Evolutionary conservation across 2,797 vertebrate genomes (phyloP).

Genomic region (Sus cebifrons): DNA sequence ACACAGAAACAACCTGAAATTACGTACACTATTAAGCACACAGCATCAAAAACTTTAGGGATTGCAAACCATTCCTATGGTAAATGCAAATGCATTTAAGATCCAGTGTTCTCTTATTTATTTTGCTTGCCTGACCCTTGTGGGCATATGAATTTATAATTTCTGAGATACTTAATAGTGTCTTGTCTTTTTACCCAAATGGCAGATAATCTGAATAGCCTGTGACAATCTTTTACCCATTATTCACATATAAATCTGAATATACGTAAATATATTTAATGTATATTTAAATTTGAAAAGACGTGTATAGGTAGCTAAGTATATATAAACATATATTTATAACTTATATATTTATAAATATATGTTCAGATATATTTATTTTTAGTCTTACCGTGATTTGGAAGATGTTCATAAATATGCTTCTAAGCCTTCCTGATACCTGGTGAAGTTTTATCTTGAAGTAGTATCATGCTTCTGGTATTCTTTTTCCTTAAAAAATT

Average conservation of each 20-base stretch:
- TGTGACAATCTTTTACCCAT: neutral
- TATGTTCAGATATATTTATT: slow-evolving; percentile 21
- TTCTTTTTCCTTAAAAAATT: neutral
- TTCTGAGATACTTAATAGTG: neutral
- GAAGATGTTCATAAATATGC: neutral
- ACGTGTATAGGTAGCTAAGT: neutral
- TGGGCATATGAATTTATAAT: slow-evolving; percentile 15
- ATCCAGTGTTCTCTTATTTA: neutral
- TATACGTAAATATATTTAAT: neutral
- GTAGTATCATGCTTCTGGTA: neutral
- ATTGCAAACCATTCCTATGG: neutral
- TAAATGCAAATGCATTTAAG: slow-evolving; percentile 6
- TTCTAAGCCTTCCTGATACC: neutral
- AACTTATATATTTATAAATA: slow-evolving; percentile 1
- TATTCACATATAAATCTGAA: neutral
- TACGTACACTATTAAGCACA: neutral
- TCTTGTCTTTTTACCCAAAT: slow-evolving; percentile 30
- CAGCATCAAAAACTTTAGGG: neutral
- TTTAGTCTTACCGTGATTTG: slow-evolving; percentile 30
- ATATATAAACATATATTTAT: neutral
- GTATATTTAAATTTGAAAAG: neutral
- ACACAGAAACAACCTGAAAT: slow-evolving; percentile 17
- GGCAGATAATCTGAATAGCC: slow-evolving; percentile 6
- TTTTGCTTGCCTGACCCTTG: neutral
- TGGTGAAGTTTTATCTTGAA: neutral